These are phyloP conservation scores for Coecobrya sp. DNA, from an alignment of 2,888 invertebrate genomes.

Conservation along the genomic window DNA sequence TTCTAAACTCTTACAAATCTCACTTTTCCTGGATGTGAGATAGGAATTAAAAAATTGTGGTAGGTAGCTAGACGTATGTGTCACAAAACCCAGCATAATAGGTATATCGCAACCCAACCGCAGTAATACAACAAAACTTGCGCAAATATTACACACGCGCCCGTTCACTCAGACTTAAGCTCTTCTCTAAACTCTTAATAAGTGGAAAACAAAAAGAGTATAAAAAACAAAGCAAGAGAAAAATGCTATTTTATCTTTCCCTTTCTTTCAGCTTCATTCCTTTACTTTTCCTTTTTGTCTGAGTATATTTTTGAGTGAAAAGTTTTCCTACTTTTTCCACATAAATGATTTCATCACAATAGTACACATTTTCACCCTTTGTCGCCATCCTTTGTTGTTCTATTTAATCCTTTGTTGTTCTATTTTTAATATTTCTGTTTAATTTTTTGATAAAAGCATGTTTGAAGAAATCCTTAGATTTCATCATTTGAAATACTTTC, in stretches of 20 bases:
- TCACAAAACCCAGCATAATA: too few species aligned
- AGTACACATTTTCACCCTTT: neutral
- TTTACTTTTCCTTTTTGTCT: slow-evolving; percentile 16
- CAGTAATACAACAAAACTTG: neutral
- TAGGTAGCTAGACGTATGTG: too few species aligned
- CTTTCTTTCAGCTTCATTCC: slow-evolving; percentile 28
- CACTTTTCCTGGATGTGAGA: slow-evolving; percentile 44
- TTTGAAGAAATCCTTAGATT: neutral
- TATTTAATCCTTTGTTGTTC: neutral
- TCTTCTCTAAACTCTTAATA: slow-evolving; percentile 58
- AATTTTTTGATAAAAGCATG: neutral
- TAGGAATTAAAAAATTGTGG: slow-evolving; percentile 41
- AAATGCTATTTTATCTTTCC: slow-evolving; percentile 54
- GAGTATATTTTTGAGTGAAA: slow-evolving; percentile 55
- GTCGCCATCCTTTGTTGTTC: slow-evolving; percentile 1
- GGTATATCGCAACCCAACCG: neutral
- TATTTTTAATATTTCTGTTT: neutral
- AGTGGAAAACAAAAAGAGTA: slow-evolving; percentile 19
- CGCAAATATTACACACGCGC: neutral
- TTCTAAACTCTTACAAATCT: slow-evolving; percentile 27
- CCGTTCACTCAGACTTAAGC: slow-evolving; percentile 46
- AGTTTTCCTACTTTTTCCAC: slow-evolving; percentile 57
- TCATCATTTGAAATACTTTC: too few species aligned
- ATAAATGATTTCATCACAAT: slow-evolving; percentile 63
- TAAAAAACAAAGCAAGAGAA: neutral